phyloP scores from a whole-genome alignment of 2,113 vertebrate species.

The Semicossyphus pulcher region DNA sequence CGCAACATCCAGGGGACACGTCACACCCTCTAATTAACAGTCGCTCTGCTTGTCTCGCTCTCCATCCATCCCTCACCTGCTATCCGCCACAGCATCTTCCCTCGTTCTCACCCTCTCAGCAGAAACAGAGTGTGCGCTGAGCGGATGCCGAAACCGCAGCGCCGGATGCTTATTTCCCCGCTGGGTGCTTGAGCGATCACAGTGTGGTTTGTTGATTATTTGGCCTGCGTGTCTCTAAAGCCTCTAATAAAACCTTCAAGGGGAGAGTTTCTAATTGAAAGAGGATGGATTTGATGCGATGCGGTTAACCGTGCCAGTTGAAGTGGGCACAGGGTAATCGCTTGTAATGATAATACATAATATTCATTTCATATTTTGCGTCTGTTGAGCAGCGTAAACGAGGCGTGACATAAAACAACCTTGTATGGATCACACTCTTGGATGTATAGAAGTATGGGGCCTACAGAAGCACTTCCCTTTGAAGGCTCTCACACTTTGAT shows the following conservation, averaged over 20 bases:
- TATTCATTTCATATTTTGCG: conserved; percentile 17
- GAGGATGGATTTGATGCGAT: conserved; percentile 9
- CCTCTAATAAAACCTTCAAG: conserved; percentile 1
- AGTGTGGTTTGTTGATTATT: conserved; percentile 41
- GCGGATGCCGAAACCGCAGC: conserved; percentile 1
- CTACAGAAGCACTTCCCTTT: not conserved
- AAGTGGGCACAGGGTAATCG: conserved; percentile 19
- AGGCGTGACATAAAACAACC: not conserved
- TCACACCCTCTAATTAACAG: conserved; percentile 44
- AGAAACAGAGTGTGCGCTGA: conserved; percentile 30
- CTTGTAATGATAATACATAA: conserved; percentile 1
- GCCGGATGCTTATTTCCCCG: conserved; percentile 18
- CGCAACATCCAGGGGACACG: conserved; percentile 13
- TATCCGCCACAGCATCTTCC: not conserved
- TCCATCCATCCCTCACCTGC: conserved; percentile 15
- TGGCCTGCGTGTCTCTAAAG: conserved; percentile 23
- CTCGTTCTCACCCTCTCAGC: conserved; percentile 23
- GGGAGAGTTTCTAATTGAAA: conserved; percentile 15
- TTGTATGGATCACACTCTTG: not conserved
- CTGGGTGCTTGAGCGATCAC: conserved; percentile 21
- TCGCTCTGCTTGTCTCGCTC: conserved; percentile 33
- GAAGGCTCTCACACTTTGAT: conserved; percentile 17
- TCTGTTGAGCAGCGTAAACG: conserved; percentile 15
- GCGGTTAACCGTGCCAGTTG: conserved; percentile 8
- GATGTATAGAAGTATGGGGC: not conserved